These are phyloP conservation scores for Spheniscus humboldti DNA, from an alignment of 2,797 vertebrate genomes.

Conservation along the genomic window DNA sequence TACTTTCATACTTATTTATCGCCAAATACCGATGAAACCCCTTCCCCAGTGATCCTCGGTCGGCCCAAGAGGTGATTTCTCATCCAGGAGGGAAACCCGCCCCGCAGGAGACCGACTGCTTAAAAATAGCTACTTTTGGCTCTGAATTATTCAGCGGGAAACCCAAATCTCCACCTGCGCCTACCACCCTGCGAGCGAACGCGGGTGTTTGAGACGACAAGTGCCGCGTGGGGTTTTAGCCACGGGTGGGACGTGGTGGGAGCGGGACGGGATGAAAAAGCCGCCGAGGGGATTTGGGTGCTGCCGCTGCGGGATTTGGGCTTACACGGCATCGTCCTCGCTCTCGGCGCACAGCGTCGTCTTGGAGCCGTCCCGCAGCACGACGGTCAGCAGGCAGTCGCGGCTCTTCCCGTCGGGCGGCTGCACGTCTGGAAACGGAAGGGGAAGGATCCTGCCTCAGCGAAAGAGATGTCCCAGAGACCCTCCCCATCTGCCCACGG, in stretches of 20 bases:
- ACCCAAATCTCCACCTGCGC: background rate
- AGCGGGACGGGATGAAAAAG: fast-evolving
- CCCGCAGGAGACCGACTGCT: fast-evolving
- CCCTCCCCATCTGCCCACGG: fast-evolving
- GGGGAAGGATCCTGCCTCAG: background rate
- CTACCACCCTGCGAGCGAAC: fast-evolving
- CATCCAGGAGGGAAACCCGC: background rate
- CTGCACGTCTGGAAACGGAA: conserved; percentile 72
- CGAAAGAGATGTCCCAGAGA: fast-evolving
- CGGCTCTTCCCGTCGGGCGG: conserved; percentile 85
- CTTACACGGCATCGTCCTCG: conserved; percentile 90
- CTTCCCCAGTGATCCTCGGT: background rate
- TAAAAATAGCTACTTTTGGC: background rate
- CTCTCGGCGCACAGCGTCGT: conserved; percentile 89
- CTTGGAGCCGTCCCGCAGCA: conserved; percentile 78
- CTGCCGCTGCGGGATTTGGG: background rate
- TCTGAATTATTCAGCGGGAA: background rate
- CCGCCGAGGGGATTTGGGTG: fast-evolving
- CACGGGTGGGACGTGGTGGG: background rate
- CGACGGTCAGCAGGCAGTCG: conserved; percentile 82
- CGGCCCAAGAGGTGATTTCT: background rate
- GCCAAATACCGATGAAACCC: background rate
- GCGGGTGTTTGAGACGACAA: fast-evolving
- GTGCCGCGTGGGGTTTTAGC: fast-evolving
- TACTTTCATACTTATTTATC: background rate